These are phyloP conservation scores for Suricata suricatta DNA, from an alignment of 2,113 vertebrate genomes.

Conservation along the genomic window DNA sequence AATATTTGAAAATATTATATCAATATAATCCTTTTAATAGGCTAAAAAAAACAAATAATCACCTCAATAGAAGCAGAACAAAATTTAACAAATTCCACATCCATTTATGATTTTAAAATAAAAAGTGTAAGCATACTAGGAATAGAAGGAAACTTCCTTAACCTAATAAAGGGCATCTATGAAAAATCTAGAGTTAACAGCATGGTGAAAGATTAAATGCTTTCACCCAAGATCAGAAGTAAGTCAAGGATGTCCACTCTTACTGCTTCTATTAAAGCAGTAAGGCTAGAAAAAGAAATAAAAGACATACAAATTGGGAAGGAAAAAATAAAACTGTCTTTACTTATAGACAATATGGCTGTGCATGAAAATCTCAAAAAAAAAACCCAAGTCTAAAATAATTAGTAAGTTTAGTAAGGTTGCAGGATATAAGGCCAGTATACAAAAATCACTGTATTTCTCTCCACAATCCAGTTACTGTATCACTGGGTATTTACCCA, in stretches of 20 bases:
- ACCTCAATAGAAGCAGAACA: neutral
- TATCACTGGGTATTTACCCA: neutral
- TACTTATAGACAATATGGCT: neutral
- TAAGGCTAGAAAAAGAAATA: conserved; percentile 1
- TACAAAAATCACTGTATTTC: neutral
- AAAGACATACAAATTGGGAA: neutral
- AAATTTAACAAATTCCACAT: neutral
- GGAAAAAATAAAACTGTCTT: neutral
- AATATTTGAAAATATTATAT: neutral
- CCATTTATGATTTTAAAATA: neutral
- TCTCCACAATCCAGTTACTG: neutral
- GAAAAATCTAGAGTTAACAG: neutral
- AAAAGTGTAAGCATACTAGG: neutral
- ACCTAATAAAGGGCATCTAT: neutral
- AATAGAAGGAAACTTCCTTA: conserved; percentile 1
- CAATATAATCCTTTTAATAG: neutral
- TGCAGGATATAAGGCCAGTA: neutral
- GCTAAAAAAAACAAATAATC: neutral
- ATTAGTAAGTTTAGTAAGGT: neutral
- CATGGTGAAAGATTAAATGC: neutral
- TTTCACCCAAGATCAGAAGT: neutral
- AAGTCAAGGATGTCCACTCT: neutral
- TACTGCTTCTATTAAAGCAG: neutral
- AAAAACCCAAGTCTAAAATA: neutral
- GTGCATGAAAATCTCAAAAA: neutral